Evolutionary conservation across 1,140 invertebrate species (phyloP), one percentile per base, ranked within the genome.

Genomic region (Zaprionus taronus): DNA sequence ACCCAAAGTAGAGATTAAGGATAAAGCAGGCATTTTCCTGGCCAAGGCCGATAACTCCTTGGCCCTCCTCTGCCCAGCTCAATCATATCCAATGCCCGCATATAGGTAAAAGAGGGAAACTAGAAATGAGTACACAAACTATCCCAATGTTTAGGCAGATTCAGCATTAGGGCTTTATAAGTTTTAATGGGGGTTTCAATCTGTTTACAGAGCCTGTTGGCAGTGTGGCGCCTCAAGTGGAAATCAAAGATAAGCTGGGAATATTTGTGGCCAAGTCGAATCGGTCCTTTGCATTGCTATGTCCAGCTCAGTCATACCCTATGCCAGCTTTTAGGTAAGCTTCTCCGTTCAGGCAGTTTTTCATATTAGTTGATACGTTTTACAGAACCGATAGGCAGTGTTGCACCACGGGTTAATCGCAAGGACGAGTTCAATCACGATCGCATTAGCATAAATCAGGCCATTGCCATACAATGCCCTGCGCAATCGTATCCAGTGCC

Each of bases 331-430:
- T 94, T 94, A 95, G 95, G 95, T 96, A 94, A 90, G 79, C 14
- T 22, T 5, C 1, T 22, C 4, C 34, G 34, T 71, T 76, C 71
- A 86, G 61, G 41, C 68, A 62, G 53, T 61, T 47, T 4, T 3
- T 9, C 14, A 65, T 6, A 1, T 1, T 5, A 44, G n/a, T 22
- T 9, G 14, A 22, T 11, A 17, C 14, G 1, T 57, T 20, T 72
- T 66, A 6, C 93, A 97, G 96, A 97, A 91, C 96, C 96, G 15
- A 95, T 97, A 80, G 95, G 95, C 91, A 95, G 95, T 79, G 96
- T 96, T 62, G 94, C 95, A 57, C 96, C 96, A 22, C 95, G 96
- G 91, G 95, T 97, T 81, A 96, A 95, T 62, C 95, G 95, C 68
- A 95, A 95, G 72, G 96, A 96, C 91, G 94, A 95, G 92, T 96